These are phyloP conservation scores for Macrotis lagotis DNA, from an alignment of 2,113 vertebrate genomes.

Conservation along the genomic window DNA sequence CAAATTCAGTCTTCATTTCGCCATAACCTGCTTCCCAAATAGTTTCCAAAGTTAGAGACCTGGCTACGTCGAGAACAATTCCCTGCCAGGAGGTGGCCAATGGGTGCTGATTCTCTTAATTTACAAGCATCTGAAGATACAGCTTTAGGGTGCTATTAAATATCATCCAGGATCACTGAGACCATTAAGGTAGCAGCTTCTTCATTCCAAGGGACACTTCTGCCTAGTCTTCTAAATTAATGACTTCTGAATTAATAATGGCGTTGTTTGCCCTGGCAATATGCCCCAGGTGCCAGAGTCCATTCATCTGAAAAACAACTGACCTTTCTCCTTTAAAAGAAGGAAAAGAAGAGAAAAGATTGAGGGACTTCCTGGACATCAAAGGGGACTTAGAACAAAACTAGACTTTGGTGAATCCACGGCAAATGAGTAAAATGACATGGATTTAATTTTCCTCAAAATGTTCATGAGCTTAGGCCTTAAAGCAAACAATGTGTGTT, in stretches of 20 bases:
- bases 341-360: neutral
- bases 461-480: neutral
- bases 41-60: neutral
- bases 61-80: neutral
- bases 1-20: neutral
- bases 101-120: neutral
- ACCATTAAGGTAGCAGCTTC: too few relatives aligned
- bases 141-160: neutral
- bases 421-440: neutral
- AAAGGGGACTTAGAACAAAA: slow-evolving; percentile 16
- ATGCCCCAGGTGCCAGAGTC: neutral
- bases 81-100: neutral
- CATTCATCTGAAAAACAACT: neutral
- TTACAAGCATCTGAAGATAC: neutral
- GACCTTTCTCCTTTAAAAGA: neutral
- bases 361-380: slow-evolving; percentile 1
- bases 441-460: slow-evolving; percentile 29
- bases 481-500: neutral
- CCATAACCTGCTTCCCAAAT: neutral
- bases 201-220: neutral
- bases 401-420: neutral
- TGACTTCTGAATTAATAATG: too few relatives aligned
- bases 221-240: neutral
- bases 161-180: neutral
- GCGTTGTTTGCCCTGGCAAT: neutral